Percentiles rank a stretch among this genome's conserved stretches.
These are phyloP conservation scores for Caenorhabditis sp. DNA, from an alignment of 2,888 invertebrate genomes.

Conservation along the genomic window DNA sequence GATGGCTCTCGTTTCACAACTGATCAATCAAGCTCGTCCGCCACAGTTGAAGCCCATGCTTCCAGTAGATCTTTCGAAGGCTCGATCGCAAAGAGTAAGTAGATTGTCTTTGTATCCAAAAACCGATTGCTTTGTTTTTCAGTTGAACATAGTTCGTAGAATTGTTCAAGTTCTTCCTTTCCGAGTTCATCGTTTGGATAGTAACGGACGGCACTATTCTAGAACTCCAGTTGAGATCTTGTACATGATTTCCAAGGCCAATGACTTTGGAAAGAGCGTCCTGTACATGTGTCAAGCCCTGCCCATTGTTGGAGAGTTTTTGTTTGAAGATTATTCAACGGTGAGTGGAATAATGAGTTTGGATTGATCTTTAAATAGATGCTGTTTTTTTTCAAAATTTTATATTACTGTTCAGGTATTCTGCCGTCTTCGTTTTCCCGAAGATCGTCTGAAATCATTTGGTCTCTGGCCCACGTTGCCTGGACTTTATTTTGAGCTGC, in stretches of 20 bases:
- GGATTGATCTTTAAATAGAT: background rate
- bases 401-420: slow-evolving; percentile 17
- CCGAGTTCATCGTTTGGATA: slow-evolving; percentile 52
- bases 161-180: slow-evolving; percentile 44
- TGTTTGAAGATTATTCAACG: slow-evolving; percentile 53
- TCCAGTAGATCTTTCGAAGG: slow-evolving; percentile 40
- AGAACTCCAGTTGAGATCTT: slow-evolving; percentile 41
- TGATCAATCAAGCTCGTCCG: slow-evolving; percentile 27
- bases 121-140: no score
- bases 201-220: slow-evolving; percentile 38
- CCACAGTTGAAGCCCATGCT: slow-evolving; percentile 29
- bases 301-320: slow-evolving; percentile 37
- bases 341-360: background rate
- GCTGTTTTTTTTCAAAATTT: background rate
- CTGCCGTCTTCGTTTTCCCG: slow-evolving; percentile 45
- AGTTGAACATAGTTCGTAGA: slow-evolving; percentile 39
- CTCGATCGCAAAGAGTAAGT: slow-evolving; percentile 34
- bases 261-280: slow-evolving; percentile 45
- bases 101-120: no score
- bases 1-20: slow-evolving; percentile 26
- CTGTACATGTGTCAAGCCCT: slow-evolving; percentile 33
- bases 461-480: slow-evolving; percentile 55
- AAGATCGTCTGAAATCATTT: slow-evolving; percentile 29
- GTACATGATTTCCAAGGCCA: slow-evolving; percentile 31
- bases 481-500: slow-evolving; percentile 46